phyloP scores from a whole-genome alignment of 2,888 invertebrate species.

The Euplagia quadripunctaria region DNA sequence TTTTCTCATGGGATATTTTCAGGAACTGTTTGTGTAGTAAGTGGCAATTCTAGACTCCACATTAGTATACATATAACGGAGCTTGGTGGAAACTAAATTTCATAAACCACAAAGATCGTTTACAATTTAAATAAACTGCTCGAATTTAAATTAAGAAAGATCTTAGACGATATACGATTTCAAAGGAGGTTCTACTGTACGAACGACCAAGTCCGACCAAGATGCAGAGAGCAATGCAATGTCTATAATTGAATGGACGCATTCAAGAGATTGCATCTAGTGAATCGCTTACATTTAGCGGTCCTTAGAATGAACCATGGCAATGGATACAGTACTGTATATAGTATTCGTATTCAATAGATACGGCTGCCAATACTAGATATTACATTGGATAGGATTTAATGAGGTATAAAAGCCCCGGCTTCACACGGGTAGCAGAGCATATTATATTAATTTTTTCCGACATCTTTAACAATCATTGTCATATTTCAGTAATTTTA shows the following conservation, averaged over 20 bases:
- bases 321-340: not conserved
- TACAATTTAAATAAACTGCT: no score
- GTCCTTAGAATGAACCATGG: constrained; percentile 2
- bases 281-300: constrained; percentile 46
- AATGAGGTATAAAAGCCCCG: not conserved
- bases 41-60: no score
- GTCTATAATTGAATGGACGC: constrained; percentile 53
- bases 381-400: not conserved
- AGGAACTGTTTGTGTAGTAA: no score
- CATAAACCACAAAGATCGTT: no score
- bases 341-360: not conserved
- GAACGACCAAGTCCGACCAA: no score
- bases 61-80: no score
- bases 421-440: no score
- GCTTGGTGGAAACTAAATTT: no score
- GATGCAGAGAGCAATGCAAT: constrained; percentile 8
- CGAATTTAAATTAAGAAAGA: not conserved
- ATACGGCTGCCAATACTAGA: not conserved
- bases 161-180: not conserved
- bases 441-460: no score
- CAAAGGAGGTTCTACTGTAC: not conserved
- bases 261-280: constrained; percentile 40
- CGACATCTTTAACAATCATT: no score
- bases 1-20: no score
- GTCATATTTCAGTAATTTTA: no score